A percentile compares a stretch with the other conserved stretches of the same genome.
These are phyloP conservation scores for Brachionus rotundiformis DNA, from an alignment of 1,140 invertebrate species.

Conservation along the genomic window DNA sequence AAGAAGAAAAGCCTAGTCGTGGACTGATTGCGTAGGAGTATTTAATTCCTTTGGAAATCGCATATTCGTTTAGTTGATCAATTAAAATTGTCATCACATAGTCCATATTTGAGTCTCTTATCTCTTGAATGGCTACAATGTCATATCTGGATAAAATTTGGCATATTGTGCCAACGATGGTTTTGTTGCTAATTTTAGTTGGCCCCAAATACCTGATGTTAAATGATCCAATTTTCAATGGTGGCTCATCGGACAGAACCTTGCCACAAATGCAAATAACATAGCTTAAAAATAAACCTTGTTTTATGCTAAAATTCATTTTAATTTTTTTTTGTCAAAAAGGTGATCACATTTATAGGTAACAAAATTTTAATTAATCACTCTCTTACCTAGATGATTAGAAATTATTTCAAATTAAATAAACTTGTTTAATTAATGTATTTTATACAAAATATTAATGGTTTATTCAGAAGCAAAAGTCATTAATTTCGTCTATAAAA, in stretches of 20 bases:
- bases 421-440: background rate
- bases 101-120: conserved; percentile 16
- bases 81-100: conserved; percentile 1
- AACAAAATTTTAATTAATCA: background rate
- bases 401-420: background rate
- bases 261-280: background rate
- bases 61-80: conserved; percentile 26
- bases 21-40: conserved; percentile 24
- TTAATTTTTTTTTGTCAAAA: background rate
- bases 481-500: background rate
- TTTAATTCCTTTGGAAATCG: background rate
- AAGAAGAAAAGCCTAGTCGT: background rate
- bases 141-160: conserved; percentile 32
- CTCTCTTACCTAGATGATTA: background rate
- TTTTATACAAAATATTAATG: background rate
- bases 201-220: conserved; percentile 36
- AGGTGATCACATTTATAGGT: background rate
- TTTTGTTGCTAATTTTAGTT: conserved; percentile 24
- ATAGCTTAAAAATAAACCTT: background rate
- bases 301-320: background rate
- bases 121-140: conserved; percentile 40
- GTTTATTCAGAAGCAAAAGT: background rate
- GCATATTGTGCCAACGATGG: background rate
- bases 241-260: background rate
- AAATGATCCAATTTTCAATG: conserved; percentile 28